Conservation (phyloP, 2,113 vertebrate genomes). For the Suricata suricatta region DNA sequence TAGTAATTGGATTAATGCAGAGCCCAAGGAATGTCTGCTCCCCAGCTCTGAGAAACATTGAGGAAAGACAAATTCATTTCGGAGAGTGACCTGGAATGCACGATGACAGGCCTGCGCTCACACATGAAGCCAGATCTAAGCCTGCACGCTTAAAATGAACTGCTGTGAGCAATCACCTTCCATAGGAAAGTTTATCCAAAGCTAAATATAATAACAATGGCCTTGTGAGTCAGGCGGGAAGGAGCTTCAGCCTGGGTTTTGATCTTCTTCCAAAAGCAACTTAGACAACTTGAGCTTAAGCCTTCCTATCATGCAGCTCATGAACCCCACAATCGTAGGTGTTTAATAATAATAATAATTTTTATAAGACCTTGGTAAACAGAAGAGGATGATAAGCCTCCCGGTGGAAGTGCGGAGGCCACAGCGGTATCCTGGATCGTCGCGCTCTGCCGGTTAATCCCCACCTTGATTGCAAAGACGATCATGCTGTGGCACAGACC, state of each 20-base stretch:
- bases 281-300: conserved; percentile 87
- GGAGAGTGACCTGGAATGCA: conserved; percentile 87
- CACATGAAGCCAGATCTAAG: conserved; percentile 87
- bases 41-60: conserved; percentile 80
- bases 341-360: conserved; percentile 85
- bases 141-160: conserved; percentile 85
- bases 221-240: conserved; percentile 85
- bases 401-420: conserved; percentile 66
- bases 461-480: conserved; percentile 13
- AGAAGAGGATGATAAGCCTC: conserved; percentile 77
- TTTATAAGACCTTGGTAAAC: conserved; percentile 74
- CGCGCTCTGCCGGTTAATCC: not conserved
- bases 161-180: conserved; percentile 88
- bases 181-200: conserved; percentile 92
- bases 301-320: conserved; percentile 81
- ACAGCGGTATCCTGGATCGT: conserved; percentile 73
- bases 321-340: conserved; percentile 83
- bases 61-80: conserved; percentile 89
- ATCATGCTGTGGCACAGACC: not conserved
- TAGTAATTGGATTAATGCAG: conserved; percentile 95
- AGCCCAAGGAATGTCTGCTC: conserved; percentile 90
- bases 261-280: conserved; percentile 92
- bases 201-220: conserved; percentile 91
- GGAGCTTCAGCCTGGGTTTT: conserved; percentile 84
- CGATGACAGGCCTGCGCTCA: conserved; percentile 89